phyloP scores from a whole-genome alignment of 2,797 vertebrate species.

The Tauraco hartlaubi region DNA sequence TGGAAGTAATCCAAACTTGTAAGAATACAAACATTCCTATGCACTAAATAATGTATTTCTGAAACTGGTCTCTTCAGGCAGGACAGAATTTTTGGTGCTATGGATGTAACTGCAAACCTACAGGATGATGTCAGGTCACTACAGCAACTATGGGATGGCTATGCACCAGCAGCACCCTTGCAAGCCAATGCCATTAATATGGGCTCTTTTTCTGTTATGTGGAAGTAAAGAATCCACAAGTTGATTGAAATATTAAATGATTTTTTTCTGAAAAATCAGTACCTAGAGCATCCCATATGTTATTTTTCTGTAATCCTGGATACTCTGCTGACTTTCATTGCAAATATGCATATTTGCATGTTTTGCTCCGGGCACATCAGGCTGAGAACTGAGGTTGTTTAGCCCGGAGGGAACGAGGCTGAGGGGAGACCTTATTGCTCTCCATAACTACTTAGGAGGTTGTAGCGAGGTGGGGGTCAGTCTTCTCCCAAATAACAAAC shows the following conservation, averaged over 20 bases:
- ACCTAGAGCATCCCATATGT: not conserved
- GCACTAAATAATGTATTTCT: not conserved
- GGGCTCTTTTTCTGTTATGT: not conserved
- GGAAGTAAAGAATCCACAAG: not conserved
- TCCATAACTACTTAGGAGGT: no score
- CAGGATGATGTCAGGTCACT: not conserved
- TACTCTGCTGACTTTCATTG: not conserved
- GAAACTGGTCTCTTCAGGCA: not conserved
- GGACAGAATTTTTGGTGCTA: not conserved
- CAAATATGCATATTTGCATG: not conserved
- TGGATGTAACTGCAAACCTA: not conserved
- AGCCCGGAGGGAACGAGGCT: no score
- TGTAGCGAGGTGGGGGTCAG: no score
- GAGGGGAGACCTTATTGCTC: no score
- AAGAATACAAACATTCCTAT: not conserved
- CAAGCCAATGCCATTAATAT: not conserved
- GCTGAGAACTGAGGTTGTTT: no score
- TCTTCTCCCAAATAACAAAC: no score
- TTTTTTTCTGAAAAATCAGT: not conserved
- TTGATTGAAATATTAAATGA: not conserved
- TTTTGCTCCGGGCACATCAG: not conserved
- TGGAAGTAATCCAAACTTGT: not conserved
- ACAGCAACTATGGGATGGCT: conserved; percentile 5
- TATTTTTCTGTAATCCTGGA: not conserved
- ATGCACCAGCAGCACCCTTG: not conserved